These are phyloP conservation scores for Zygothrica quintamaculata DNA, from an alignment of 2,888 invertebrate genomes.

Conservation along the genomic window DNA sequence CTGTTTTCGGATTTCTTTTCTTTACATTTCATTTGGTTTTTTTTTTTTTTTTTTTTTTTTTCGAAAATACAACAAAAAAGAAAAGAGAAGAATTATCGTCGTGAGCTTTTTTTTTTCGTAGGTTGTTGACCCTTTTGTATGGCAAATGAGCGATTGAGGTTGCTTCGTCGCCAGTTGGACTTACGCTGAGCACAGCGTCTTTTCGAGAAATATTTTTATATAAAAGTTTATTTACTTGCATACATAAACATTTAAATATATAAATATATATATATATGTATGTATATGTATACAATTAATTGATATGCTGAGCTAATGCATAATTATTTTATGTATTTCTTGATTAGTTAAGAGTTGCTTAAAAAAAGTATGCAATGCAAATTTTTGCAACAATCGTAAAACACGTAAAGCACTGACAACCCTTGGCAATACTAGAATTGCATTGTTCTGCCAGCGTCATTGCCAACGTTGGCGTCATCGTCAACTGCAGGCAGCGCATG, in stretches of 20 bases:
- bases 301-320: conserved; percentile 9
- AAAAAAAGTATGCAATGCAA: conserved; percentile 69
- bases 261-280: neutral
- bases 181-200: conserved; percentile 57
- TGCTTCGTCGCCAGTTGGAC: conserved; percentile 51
- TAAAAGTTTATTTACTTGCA: too few relatives aligned
- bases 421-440: conserved; percentile 42
- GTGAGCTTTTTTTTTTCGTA: conserved; percentile 72
- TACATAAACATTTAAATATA: too few relatives aligned
- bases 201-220: conserved; percentile 12
- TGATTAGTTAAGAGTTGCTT: conserved; percentile 30
- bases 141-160: conserved; percentile 66
- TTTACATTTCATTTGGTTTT: too few relatives aligned
- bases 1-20: conserved; percentile 74
- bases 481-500: conserved; percentile 38
- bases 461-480: conserved; percentile 35
- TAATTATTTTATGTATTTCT: conserved; percentile 11
- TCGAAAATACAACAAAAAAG: conserved; percentile 50
- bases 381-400: conserved; percentile 31
- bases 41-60: conserved; percentile 70
- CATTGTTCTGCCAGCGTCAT: conserved; percentile 52
- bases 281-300: conserved; percentile 32
- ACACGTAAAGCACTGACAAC: conserved; percentile 10
- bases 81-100: conserved; percentile 34
- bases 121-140: conserved; percentile 72